Evolutionary conservation across 1,140 invertebrate species (phyloP).

Genomic region (Bombus sylvicola): DNA sequence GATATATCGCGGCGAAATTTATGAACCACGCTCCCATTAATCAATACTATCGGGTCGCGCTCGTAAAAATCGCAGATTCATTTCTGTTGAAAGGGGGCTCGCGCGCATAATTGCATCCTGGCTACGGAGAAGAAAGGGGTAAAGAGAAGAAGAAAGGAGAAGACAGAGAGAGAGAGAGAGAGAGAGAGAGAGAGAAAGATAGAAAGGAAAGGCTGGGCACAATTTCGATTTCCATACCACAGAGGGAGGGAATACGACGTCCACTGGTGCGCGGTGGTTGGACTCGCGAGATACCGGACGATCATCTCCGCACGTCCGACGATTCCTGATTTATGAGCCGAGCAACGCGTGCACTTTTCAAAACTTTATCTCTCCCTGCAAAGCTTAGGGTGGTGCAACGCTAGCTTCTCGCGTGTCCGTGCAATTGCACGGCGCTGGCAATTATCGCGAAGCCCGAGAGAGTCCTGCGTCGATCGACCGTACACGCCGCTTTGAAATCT

Average conservation of each 20-base stretch:
- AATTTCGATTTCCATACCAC: slow-evolving; percentile 59
- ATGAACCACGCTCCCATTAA: slow-evolving; percentile 69
- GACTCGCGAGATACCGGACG: slow-evolving; percentile 45
- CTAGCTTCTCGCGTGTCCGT: slow-evolving; percentile 9
- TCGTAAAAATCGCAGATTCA: slow-evolving; percentile 47
- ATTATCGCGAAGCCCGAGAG: slow-evolving; percentile 47
- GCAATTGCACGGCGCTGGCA: slow-evolving; percentile 53
- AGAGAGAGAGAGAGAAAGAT: not conserved
- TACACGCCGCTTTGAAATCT: slow-evolving; percentile 42
- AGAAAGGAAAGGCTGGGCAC: not conserved
- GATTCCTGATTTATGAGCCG: slow-evolving; percentile 75
- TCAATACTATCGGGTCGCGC: slow-evolving; percentile 60
- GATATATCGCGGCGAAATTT: slow-evolving; percentile 65
- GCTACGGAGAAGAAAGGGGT: not conserved
- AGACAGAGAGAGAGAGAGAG: not conserved
- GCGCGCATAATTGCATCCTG: slow-evolving; percentile 59
- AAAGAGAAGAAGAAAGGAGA: not conserved
- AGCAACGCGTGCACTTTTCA: slow-evolving; percentile 44
- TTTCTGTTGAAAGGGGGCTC: slow-evolving; percentile 49
- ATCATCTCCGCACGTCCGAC: slow-evolving; percentile 57
- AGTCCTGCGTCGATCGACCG: slow-evolving; percentile 22
- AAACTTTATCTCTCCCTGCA: slow-evolving; percentile 52
- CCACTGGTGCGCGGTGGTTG: slow-evolving; percentile 12
- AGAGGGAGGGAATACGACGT: slow-evolving; percentile 31
- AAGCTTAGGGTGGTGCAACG: not conserved